These are phyloP conservation scores for Antheraea pernyi DNA, from an alignment of 1,140 invertebrate species.

Conservation along the genomic window DNA sequence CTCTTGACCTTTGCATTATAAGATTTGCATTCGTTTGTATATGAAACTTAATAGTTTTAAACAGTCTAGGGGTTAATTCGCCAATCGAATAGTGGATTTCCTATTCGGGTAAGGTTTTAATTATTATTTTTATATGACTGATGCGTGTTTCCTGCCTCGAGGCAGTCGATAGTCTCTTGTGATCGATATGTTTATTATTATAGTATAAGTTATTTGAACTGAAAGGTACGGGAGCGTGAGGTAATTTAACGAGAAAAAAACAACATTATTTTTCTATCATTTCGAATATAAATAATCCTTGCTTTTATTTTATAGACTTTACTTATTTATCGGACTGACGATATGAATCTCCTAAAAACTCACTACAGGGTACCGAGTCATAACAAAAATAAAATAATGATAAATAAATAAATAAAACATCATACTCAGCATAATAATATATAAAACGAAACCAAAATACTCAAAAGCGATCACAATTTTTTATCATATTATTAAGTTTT, in stretches of 20 bases:
- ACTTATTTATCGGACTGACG: constrained; percentile 36
- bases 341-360: constrained; percentile 57
- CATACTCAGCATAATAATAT: constrained; percentile 58
- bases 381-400: constrained; percentile 38
- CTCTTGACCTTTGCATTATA: too few species aligned
- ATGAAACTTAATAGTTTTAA: too few species aligned
- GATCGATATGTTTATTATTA: constrained; percentile 21
- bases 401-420: constrained; percentile 35
- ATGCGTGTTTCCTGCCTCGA: constrained; percentile 28
- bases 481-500: constrained; percentile 35
- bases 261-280: too few species aligned
- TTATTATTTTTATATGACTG: constrained; percentile 51
- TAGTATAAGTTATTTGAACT: constrained; percentile 19
- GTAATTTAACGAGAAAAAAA: constrained; percentile 14
- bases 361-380: constrained; percentile 68
- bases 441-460: constrained; percentile 57
- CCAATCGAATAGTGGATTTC: constrained; percentile 18
- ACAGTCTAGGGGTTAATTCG: constrained; percentile 2
- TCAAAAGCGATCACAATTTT: constrained; percentile 64
- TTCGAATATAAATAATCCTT: background rate
- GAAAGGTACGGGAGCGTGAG: constrained; percentile 5
- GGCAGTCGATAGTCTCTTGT: constrained; percentile 26
- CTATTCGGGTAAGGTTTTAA: constrained; percentile 26
- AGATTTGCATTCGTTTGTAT: too few species aligned
- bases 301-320: constrained; percentile 35